Base-by-base conservation (phyloP, 2,797 vertebrate genomes). In the Emys orbicularis region DNA sequence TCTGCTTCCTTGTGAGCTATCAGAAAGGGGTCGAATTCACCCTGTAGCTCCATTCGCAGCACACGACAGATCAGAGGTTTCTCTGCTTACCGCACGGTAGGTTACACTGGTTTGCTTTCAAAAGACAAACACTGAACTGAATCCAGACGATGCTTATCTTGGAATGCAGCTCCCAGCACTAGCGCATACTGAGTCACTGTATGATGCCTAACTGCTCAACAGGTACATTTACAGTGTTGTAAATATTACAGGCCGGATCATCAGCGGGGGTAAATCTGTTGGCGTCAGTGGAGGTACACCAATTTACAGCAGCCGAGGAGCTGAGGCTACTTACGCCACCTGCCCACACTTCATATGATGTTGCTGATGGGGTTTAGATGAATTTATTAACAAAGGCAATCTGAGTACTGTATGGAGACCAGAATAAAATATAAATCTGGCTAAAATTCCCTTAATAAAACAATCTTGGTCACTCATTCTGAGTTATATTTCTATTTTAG, bases 101-200 rank as follows among this genome's bases (percentile, higher is more conserved):
- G 92, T 97, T 95, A 96, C 72, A 97, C 94, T 85, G 95, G 93
- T 96, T 96, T 96, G 95, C 97, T 95, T 96, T 97, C 95, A 95
- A 88, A 92, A 97, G 94, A 92, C 87, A 89, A 95, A 87, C 19
- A 92, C 83, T 96, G 96, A 95, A 95, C 95, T 95, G 95, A 95
- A 94, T 95, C 87, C 95, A 94, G 88, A 81, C 77, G 91, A 81
- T 74, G 84, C 92, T 92, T 90, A 87, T 83, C 88, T 92, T 27
- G 37, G 27, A 81, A 41, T 27, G 80, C 13, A 16, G 37, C 37
- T 57, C 34, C 15, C 12, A 41, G 27, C 12, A 3, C 15, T 11
- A 19, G 54, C 8, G 8, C 37, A 10, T 16, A 56, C 19, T 44
- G 23, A 53, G 27, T 31, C 37, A 27, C 25, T 3, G 23, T 29